These are phyloP conservation scores for Tragulus kanchil DNA, from an alignment of 2,113 vertebrate genomes.

Conservation along the genomic window DNA sequence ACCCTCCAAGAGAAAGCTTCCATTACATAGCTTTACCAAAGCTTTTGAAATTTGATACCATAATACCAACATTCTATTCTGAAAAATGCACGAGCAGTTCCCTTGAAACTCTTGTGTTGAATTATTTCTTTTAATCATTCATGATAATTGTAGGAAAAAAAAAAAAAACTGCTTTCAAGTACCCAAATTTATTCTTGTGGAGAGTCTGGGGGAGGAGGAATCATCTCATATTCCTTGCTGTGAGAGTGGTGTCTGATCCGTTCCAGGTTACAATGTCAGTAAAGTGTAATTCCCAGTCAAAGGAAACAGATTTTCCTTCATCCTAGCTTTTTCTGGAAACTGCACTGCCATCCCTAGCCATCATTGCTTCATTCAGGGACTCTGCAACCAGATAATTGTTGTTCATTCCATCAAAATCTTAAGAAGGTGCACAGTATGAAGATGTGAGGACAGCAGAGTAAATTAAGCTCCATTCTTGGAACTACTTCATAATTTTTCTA, in stretches of 20 bases:
- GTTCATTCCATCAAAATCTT: not conserved
- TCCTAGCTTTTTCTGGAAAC: not conserved
- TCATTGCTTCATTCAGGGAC: not conserved
- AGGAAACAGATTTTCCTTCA: not conserved
- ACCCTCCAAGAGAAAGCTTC: not conserved
- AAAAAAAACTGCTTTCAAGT: conserved; percentile 29
- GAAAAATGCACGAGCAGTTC: not conserved
- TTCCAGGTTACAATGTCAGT: not conserved
- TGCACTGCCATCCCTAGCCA: too few relatives aligned
- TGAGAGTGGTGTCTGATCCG: not conserved
- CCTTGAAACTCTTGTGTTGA: not conserved
- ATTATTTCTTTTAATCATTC: not conserved
- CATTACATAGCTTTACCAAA: not conserved
- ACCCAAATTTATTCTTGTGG: not conserved
- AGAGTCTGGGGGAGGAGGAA: not conserved
- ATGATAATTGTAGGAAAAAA: not conserved
- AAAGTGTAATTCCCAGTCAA: not conserved
- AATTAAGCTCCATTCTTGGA: not conserved
- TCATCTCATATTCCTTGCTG: not conserved
- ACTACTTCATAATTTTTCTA: not conserved
- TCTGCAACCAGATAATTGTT: not conserved
- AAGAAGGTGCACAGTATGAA: not conserved
- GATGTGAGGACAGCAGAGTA: not conserved
- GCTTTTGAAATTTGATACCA: not conserved
- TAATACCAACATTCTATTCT: not conserved